Evolutionary conservation across 2,113 vertebrate species (phyloP).

Genomic region (rat (Rattus norvegicus)): GRCr8 NC_086022.1:160794001-160794500

Average conservation of each 20-base stretch:
- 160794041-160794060: neutral
- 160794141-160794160: neutral
- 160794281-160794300: neutral
- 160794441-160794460: neutral
- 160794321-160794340: neutral
- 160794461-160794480: neutral
- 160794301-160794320: neutral
- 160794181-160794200: neutral
- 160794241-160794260: neutral
- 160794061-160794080: neutral
- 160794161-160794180: neutral
- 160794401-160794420: neutral
- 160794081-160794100: neutral
- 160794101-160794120: neutral
- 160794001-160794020: neutral
- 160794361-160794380: too few species aligned
- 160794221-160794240: neutral
- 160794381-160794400: neutral
- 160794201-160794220: neutral
- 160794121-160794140: neutral
- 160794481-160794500: neutral
- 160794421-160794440: neutral
- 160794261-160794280: neutral
- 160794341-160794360: neutral
- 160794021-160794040: neutral